Evolutionary conservation across 2,888 invertebrate genomes (phyloP), one percentile per base, ranked within the genome.

Genomic region (Scrobipalpa atriplicella): DNA sequence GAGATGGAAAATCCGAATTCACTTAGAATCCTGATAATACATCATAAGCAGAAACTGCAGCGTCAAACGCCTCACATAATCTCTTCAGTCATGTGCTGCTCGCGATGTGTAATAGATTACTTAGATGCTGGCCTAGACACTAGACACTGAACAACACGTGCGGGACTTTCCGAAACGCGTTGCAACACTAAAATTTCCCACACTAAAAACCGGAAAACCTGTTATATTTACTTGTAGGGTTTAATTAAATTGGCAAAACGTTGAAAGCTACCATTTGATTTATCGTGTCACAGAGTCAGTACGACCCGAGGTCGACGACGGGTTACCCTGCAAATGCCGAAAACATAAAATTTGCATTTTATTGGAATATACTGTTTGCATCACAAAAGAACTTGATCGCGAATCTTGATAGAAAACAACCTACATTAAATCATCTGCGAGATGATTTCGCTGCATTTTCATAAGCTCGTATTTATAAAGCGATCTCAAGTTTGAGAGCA

Each of bases 281-380:
- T 41, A 5, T 29, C 29, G 29, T 29, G 29, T 29, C 29, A 29
- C 29, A 29, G 29, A 3, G 29, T 29, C 29, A 29, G 29, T 29
- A 29, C 29, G 29, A 29, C 29, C 29, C 29, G 29, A 5, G 29
- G 2, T 29, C 29, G 29, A 47, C n/a, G 47, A n/a, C 47, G n/a
- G 6, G n/a, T 47, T n/a, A 16, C 47, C n/a, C 16, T 47, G 36
- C 11, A 79, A 79, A 72, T 81, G 72, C 68, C 69, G 71, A 77
- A 47, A 76, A 78, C 76, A 66, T 64, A 65, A 64, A 65, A 86
- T 87, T 87, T 81, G 82, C 88, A 89, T 87, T 81, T 86, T 87
- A 88, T 88, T 85, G 83, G 79, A 83, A 83, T 81, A 82, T 73
- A 81, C 76, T 77, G 71, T 89, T 86, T 85, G 79, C 89, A 88